Conservation (phyloP, 2,888 invertebrate genomes). For the Heteropelma amictum region DNA sequence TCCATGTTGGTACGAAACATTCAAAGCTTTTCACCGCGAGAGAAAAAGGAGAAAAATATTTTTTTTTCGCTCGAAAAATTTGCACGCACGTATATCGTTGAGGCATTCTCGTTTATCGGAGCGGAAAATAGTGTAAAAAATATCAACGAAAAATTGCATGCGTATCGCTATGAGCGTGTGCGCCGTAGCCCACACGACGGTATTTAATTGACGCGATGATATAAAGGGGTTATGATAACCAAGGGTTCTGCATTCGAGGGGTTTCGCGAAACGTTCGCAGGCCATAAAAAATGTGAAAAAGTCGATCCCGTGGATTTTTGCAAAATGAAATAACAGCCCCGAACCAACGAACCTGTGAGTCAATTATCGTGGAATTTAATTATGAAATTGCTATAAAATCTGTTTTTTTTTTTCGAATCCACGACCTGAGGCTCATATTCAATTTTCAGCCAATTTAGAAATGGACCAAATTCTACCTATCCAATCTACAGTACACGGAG, state of each 20-base stretch:
- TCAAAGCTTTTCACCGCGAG: conserved; percentile 12
- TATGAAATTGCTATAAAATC: neutral
- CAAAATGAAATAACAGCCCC: conserved; percentile 19
- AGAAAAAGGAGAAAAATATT: conserved; percentile 15
- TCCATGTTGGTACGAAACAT: too few relatives aligned
- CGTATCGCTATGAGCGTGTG: conserved; percentile 8
- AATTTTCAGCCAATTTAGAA: neutral
- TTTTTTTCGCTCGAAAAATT: conserved; percentile 50
- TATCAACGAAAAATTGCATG: conserved; percentile 21
- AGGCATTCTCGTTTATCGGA: conserved; percentile 70
- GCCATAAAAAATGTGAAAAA: neutral
- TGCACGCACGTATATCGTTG: too few relatives aligned
- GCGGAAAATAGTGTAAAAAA: conserved; percentile 38
- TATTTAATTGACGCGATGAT: conserved; percentile 30
- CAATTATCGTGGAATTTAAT: conserved; percentile 40
- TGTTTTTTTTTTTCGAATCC: too few relatives aligned
- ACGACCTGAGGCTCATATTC: neutral
- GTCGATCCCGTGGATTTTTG: conserved; percentile 12
- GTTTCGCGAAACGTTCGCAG: conserved; percentile 12
- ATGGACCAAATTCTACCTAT: too few relatives aligned
- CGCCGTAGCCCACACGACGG: neutral
- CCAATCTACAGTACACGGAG: too few relatives aligned
- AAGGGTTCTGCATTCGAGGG: conserved; percentile 15
- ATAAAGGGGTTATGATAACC: conserved; percentile 14
- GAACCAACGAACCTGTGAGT: conserved; percentile 11